Percentiles rank a stretch among this genome's conserved stretches.
Evolutionary conservation across 1,140 invertebrate species (phyloP).

Genomic region (Maconellicoccus hirsutus): DNA sequence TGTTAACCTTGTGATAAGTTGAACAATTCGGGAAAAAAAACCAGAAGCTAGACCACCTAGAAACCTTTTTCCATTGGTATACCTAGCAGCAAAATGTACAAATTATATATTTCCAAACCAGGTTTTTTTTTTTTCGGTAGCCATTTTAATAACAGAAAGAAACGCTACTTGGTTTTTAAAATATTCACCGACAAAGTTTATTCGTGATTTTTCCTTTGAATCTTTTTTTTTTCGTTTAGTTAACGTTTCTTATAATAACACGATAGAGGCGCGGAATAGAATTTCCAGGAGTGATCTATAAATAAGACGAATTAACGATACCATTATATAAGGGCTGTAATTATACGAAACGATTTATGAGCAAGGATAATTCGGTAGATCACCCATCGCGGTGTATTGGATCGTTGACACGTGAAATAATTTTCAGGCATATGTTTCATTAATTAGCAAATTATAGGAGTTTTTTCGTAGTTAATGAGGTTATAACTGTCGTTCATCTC

Average conservation of each 20-base stretch:
- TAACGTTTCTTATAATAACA: too few relatives aligned
- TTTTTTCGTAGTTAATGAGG: not conserved
- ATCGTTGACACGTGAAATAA: not conserved
- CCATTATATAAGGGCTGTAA: not conserved
- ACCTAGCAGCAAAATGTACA: not conserved
- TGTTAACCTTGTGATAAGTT: not conserved
- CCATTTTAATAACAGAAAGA: conserved; percentile 1
- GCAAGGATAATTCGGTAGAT: not conserved
- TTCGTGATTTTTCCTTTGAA: not conserved
- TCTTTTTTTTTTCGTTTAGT: too few relatives aligned
- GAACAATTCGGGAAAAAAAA: not conserved
- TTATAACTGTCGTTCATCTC: not conserved
- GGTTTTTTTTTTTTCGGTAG: not conserved
- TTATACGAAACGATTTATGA: not conserved
- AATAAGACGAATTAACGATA: not conserved
- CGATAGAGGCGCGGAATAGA: not conserved
- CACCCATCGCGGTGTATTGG: not conserved
- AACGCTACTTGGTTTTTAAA: not conserved
- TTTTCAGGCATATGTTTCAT: not conserved
- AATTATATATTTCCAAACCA: not conserved
- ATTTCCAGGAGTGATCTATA: not conserved
- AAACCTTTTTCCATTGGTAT: not conserved
- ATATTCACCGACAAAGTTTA: not conserved
- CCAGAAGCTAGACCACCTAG: not conserved
- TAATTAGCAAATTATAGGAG: not conserved